Evolutionary conservation across 2,113 vertebrate species (phyloP).

Genomic region (Crotophaga sulcirostris): DNA sequence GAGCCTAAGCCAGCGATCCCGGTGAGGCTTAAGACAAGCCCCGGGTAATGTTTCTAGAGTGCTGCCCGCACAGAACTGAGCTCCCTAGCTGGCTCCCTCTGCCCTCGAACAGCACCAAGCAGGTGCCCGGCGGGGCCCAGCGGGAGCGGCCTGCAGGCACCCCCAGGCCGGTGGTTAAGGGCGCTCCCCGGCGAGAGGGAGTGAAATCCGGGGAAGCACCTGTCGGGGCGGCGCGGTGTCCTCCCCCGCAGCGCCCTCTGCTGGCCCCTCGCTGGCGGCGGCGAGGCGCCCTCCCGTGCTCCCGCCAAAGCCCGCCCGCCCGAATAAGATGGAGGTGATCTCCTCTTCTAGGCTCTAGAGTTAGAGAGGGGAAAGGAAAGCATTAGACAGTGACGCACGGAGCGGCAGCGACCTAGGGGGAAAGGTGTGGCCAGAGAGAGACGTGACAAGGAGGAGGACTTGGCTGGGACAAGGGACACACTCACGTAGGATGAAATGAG

Average conservation of each 20-base stretch:
- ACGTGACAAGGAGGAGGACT: neutral
- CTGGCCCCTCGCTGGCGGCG: conserved; percentile 74
- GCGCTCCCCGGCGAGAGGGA: too few relatives aligned
- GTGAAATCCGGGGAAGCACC: conserved; percentile 82
- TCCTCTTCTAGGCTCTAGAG: conserved; percentile 94
- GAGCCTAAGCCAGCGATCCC: accelerated
- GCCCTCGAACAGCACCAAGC: neutral
- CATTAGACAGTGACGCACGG: conserved; percentile 60
- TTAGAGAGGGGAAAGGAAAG: conserved; percentile 76
- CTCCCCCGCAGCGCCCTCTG: conserved; percentile 83
- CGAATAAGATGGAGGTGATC: conserved; percentile 89
- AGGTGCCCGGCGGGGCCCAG: accelerated
- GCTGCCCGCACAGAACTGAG: accelerated
- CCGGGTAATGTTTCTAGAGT: accelerated
- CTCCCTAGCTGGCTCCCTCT: neutral
- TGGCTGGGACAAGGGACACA: neutral
- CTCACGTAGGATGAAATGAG: accelerated
- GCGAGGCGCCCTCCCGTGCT: conserved; percentile 70
- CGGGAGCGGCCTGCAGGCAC: accelerated
- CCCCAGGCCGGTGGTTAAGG: too few relatives aligned
- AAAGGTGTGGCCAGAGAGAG: conserved; percentile 18
- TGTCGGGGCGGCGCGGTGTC: conserved; percentile 69
- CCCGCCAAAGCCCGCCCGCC: conserved; percentile 78
- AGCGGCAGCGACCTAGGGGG: conserved; percentile 62
- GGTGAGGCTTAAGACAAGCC: neutral